Percentiles rank a stretch among this genome's conserved stretches.
phyloP scores from a whole-genome alignment of 2,888 invertebrate genomes.

The Nyleta sp. region DNA sequence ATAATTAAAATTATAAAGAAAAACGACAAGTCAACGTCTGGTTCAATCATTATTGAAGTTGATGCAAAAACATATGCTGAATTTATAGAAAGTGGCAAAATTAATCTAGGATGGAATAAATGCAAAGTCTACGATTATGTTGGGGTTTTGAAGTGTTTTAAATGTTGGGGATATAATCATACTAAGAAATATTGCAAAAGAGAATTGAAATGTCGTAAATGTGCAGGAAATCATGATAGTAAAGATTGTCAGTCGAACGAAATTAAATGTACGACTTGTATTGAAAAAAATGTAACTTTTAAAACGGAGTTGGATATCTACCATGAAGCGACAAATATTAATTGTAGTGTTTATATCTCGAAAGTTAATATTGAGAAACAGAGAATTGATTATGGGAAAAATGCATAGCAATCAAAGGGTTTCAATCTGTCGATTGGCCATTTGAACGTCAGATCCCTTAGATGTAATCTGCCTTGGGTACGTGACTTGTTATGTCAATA shows the following conservation, averaged over 20 bases:
- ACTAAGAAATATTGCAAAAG: no score
- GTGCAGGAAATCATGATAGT: constrained; percentile 3
- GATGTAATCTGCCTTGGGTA: not conserved
- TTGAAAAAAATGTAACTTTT: constrained; percentile 4
- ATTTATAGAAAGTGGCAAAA: not conserved
- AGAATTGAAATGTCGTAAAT: constrained; percentile 15
- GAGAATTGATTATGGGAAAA: not conserved
- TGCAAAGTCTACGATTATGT: constrained; percentile 7
- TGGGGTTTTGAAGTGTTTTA: constrained; percentile 12
- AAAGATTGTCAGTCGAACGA: not conserved
- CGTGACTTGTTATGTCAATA: not conserved
- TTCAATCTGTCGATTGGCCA: not conserved
- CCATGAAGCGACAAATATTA: not conserved
- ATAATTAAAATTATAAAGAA: constrained; percentile 14
- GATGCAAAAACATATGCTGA: constrained; percentile 13
- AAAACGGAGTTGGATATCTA: not conserved
- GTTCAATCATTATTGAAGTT: not conserved
- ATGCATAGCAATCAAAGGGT: no score
- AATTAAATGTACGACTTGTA: constrained; percentile 7
- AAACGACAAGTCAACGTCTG: not conserved
- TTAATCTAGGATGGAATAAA: constrained; percentile 26
- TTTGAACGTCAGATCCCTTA: not conserved
- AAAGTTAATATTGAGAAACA: constrained; percentile 12
- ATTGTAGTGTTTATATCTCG: constrained; percentile 1
- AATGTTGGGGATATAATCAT: constrained; percentile 24